phyloP scores from a whole-genome alignment of 2,888 invertebrate genomes.

The Agonopterix heracliana region DNA sequence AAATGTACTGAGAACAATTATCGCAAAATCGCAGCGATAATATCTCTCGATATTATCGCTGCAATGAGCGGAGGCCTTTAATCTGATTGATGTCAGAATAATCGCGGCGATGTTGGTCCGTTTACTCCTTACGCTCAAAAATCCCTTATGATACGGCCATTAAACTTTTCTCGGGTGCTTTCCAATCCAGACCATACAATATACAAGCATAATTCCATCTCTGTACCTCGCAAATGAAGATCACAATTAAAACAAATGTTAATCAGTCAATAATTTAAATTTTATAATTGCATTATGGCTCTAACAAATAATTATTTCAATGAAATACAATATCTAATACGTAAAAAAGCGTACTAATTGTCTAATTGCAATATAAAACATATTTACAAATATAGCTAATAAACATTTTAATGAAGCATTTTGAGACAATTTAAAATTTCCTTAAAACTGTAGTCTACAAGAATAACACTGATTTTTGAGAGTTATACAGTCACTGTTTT shows the following conservation, averaged over 20 bases:
- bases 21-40: too few species aligned
- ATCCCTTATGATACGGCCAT: too few species aligned
- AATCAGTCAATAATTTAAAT: conserved; percentile 64
- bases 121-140: too few species aligned
- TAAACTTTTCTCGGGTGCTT: too few species aligned
- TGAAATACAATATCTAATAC: conserved; percentile 42
- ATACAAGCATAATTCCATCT: background rate
- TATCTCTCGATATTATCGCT: too few species aligned
- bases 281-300: conserved; percentile 36
- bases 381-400: conserved; percentile 9
- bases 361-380: conserved; percentile 40
- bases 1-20: too few species aligned
- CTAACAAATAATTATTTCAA: conserved; percentile 35
- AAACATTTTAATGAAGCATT: conserved; percentile 1
- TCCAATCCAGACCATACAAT: too few species aligned
- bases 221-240: background rate
- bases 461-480: too few species aligned
- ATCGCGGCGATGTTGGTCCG: too few species aligned
- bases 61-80: too few species aligned
- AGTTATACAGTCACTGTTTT: too few species aligned
- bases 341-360: conserved; percentile 54
- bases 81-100: too few species aligned
- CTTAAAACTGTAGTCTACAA: background rate
- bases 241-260: conserved; percentile 19
- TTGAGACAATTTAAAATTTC: conserved; percentile 2